phyloP scores from a whole-genome alignment of 1,140 invertebrate species.

The Galendromus occidentalis region DNA sequence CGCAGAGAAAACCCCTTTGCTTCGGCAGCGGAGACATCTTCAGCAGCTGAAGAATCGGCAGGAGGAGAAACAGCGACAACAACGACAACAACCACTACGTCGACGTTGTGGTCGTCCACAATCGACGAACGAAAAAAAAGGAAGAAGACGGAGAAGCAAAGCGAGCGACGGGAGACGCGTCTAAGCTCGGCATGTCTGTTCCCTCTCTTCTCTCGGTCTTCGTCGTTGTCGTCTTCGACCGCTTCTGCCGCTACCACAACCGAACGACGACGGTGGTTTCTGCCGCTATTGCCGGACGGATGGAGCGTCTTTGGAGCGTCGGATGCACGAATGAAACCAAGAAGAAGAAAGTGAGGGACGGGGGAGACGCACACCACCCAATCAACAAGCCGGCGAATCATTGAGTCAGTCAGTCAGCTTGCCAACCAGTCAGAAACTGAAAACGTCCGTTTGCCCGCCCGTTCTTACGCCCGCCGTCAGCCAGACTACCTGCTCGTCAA shows the following conservation, averaged over 20 bases:
- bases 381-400: background rate
- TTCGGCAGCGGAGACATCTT: too few species aligned
- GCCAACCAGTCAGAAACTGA: background rate
- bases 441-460: too few species aligned
- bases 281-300: background rate
- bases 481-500: too few species aligned
- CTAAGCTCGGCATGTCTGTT: too few species aligned
- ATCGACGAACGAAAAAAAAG: too few species aligned
- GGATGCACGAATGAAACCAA: background rate
- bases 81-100: background rate
- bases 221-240: background rate
- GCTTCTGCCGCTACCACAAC: background rate
- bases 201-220: too few species aligned
- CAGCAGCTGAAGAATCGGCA: too few species aligned
- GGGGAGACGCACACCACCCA: background rate
- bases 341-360: too few species aligned
- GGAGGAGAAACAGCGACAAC: background rate
- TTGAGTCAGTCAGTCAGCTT: background rate
- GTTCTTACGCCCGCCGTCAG: too few species aligned
- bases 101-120: background rate
- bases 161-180: too few species aligned
- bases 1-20: too few species aligned
- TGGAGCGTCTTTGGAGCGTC: background rate
- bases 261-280: background rate
- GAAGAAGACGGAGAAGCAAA: too few species aligned